Percentiles rank a stretch among this genome's conserved stretches.
Evolutionary conservation across 2,797 vertebrate genomes (phyloP).

Genomic region (Peromyscus nudipes): DNA sequence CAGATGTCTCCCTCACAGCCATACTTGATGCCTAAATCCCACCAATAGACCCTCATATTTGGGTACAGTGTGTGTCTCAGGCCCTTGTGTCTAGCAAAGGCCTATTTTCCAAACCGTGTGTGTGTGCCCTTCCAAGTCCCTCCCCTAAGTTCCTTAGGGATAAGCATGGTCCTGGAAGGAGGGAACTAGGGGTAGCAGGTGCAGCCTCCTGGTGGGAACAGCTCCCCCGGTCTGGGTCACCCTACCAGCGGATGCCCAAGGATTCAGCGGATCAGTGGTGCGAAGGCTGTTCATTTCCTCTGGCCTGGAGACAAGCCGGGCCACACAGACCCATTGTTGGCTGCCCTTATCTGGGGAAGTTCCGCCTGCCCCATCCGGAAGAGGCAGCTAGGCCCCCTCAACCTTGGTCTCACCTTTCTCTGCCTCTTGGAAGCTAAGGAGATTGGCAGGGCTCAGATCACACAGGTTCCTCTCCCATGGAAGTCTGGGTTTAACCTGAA

Average conservation of each 20-base stretch:
- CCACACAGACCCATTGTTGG: conserved; percentile 76
- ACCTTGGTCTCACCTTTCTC: conserved; percentile 47
- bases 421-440: conserved; percentile 32
- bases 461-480: not conserved
- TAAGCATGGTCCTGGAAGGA: not conserved
- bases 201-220: not conserved
- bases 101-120: not conserved
- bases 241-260: conserved; percentile 7
- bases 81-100: not conserved
- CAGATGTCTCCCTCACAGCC: not conserved
- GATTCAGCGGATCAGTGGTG: conserved; percentile 77
- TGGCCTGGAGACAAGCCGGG: not conserved
- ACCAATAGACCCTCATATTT: not conserved
- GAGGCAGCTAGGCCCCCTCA: not conserved
- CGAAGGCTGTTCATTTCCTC: conserved; percentile 80
- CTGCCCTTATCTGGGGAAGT: conserved; percentile 82
- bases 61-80: not conserved
- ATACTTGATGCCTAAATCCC: not conserved
- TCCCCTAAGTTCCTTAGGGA: not conserved
- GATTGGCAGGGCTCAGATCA: not conserved
- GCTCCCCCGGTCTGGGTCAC: not conserved
- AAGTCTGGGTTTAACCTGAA: not conserved
- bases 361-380: conserved; percentile 65
- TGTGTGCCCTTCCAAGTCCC: too few species aligned
- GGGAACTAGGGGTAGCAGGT: not conserved